phyloP scores from a whole-genome alignment of 2,888 invertebrate genomes.

The Sarcophaga rosellei region DNA sequence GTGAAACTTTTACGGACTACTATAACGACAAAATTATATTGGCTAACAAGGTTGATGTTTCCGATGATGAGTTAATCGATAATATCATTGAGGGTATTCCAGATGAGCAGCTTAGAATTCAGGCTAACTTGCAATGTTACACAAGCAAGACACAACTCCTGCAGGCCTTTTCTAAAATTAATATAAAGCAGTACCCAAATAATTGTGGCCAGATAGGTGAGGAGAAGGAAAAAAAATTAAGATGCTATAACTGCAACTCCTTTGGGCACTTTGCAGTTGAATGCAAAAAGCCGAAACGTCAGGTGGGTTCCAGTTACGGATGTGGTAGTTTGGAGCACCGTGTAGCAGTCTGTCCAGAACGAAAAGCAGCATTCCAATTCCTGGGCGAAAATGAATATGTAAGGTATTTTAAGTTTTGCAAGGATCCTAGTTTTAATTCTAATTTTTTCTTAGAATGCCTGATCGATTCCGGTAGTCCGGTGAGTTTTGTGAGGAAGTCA shows the following conservation, averaged over 20 bases:
- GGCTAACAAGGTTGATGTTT: constrained; percentile 26
- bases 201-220: not conserved
- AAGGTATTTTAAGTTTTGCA: constrained; percentile 49
- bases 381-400: constrained; percentile 36
- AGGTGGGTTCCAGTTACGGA: constrained; percentile 57
- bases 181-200: not conserved
- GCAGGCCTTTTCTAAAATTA: constrained; percentile 42
- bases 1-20: constrained; percentile 31
- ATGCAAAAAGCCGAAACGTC: constrained; percentile 52
- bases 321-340: constrained; percentile 53
- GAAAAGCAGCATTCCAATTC: constrained; percentile 11
- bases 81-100: constrained; percentile 26
- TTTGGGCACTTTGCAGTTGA: constrained; percentile 57
- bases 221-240: not conserved
- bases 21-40: constrained; percentile 49
- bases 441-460: constrained; percentile 47
- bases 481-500: constrained; percentile 27
- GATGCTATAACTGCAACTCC: constrained; percentile 60
- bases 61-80: constrained; percentile 48
- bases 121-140: constrained; percentile 60
- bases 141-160: not conserved
- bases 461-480: constrained; percentile 37
- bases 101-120: constrained; percentile 41
- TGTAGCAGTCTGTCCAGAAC: constrained; percentile 44
- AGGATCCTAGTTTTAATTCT: constrained; percentile 6